These are phyloP conservation scores for Regulus satrapa DNA, from an alignment of 2,113 vertebrate genomes.

Conservation along the genomic window DNA sequence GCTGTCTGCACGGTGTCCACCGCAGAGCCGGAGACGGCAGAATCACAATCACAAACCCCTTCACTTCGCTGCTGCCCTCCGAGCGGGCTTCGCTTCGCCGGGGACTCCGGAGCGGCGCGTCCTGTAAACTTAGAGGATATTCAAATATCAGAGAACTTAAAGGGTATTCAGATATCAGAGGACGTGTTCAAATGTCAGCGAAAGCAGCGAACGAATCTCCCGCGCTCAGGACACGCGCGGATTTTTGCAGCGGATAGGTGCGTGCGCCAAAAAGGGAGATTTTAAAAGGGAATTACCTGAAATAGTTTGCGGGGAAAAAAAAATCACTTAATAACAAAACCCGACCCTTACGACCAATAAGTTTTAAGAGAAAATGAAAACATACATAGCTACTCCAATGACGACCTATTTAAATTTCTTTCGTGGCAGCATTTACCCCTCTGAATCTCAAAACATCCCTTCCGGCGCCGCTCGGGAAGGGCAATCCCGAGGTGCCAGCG, in stretches of 20 bases:
- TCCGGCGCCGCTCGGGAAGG: not conserved
- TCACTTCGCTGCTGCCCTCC: too few relatives aligned
- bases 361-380: not conserved
- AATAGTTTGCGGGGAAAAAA: not conserved
- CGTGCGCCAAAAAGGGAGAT: not conserved
- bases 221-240: fast-evolving
- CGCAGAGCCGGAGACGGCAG: not conserved
- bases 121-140: not conserved
- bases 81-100: not conserved
- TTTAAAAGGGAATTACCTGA: not conserved
- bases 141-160: too few relatives aligned
- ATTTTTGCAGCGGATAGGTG: not conserved
- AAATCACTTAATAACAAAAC: not conserved
- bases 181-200: not conserved
- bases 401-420: not conserved
- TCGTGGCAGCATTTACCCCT: not conserved
- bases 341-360: not conserved
- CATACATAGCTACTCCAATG: not conserved
- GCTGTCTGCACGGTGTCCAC: too few relatives aligned
- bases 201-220: not conserved
- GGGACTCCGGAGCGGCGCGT: not conserved
- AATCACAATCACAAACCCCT: too few relatives aligned
- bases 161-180: too few relatives aligned
- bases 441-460: not conserved
- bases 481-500: not conserved